Evolutionary conservation across 2,888 invertebrate genomes (phyloP), one percentile per base, ranked within the genome.

Genomic region (Sinodicranocentrus sp.): DNA sequence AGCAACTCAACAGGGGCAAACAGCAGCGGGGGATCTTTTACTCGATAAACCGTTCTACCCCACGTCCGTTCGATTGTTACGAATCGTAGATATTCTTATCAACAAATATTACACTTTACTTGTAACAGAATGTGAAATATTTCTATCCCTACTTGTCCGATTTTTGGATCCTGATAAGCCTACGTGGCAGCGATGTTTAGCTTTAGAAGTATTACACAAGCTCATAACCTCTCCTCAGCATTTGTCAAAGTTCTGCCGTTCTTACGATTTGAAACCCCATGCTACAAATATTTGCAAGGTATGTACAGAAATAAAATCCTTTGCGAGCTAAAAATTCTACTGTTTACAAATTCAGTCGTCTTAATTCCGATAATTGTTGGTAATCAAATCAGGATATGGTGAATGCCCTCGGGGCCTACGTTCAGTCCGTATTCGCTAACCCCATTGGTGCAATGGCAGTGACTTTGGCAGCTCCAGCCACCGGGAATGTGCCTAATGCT

Each of bases 51-150:
- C 98, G 0, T 97, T 97, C 91, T 99, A 98, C 92, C 98, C 98
- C 1, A 97, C 99, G 89, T 97, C 98, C 89, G 97, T 99, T 95
- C 93, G 99, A 70, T 93, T 99, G 65, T 92, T 99, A 83, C 92
- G 99, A 76, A 95, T 99, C 73, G 98, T 99, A 17, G 95, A 97
- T 8, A 94, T 98, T 89, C 93, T 99, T 57, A 94, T 99, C 89
- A 96, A 97, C 91, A 95, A 97, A 91, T 98, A 98, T 91, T 98
- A 98, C 90, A 93, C 94, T 8, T 92, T 98, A 84, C 91, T 98
- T 92, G 98, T 97, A 33, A 99, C 99, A 0, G 98, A 99, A 91
- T 98, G 98, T 91, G 99, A 99, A 92, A 99, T 99, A 90, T 99
- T 99, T 91, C 92, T 99, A 57, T 98, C 98, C 0, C 92, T 99